These are phyloP conservation scores for Apostichopus parvimensis DNA, from an alignment of 35 echinoderm and acorn worm genomes.

Conservation along the genomic window DNA sequence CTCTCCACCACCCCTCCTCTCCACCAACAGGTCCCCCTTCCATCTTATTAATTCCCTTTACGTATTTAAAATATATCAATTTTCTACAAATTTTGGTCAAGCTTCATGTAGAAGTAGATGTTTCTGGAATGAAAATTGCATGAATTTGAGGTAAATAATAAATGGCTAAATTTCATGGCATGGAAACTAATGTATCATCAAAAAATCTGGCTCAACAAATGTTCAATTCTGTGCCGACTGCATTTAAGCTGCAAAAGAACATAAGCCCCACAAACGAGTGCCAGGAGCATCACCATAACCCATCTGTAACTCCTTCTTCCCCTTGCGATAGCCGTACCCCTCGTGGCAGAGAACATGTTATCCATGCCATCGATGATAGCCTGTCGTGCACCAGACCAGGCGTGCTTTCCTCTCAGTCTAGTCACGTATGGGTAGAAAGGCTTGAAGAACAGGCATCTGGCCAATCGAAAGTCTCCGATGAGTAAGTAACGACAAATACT, in stretches of 20 bases:
- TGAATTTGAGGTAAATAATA: too few relatives aligned
- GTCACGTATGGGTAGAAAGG: constrained; percentile 37
- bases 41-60: too few relatives aligned
- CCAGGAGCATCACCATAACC: not conserved
- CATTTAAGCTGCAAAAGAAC: not conserved
- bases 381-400: constrained; percentile 37
- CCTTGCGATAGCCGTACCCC: not conserved
- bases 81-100: too few relatives aligned
- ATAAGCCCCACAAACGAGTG: not conserved
- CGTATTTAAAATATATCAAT: too few relatives aligned
- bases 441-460: not conserved
- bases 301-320: not conserved
- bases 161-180: too few relatives aligned
- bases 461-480: not conserved
- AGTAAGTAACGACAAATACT: constrained; percentile 26
- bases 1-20: too few relatives aligned
- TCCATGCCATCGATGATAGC: constrained; percentile 35
- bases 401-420: not conserved
- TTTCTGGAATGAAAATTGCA: too few relatives aligned
- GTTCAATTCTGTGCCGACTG: too few relatives aligned
- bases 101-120: too few relatives aligned
- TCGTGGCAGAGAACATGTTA: constrained; percentile 40
- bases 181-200: too few relatives aligned
- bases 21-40: too few relatives aligned
- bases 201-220: too few relatives aligned